A percentile compares a stretch with the other conserved stretches of the same genome.
These are phyloP conservation scores for Rambutsinella grinnellia DNA, from an alignment of 2,888 invertebrate genomes.

Conservation along the genomic window DNA sequence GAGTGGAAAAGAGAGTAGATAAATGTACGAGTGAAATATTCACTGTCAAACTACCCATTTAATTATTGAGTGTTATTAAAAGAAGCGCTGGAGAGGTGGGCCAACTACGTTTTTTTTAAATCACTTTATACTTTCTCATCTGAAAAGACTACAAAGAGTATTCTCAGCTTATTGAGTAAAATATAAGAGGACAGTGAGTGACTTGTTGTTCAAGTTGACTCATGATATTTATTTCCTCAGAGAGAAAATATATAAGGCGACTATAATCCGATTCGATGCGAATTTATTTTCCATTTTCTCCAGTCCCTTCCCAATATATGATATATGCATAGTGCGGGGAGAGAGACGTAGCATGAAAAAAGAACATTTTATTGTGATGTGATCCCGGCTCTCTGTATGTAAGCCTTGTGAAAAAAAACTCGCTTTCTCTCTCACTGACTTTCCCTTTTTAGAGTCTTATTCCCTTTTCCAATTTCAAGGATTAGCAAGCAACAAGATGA, in stretches of 20 bases:
- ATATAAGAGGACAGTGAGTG: conserved; percentile 48
- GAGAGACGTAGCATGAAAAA: conserved; percentile 9
- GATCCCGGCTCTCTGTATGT: background rate
- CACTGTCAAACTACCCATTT: background rate
- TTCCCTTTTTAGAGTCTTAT: background rate
- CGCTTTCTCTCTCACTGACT: background rate
- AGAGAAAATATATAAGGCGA: conserved; percentile 9
- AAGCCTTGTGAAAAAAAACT: background rate
- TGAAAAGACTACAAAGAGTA: too few species aligned
- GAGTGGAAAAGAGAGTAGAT: background rate
- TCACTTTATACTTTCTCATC: too few species aligned
- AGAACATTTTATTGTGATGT: conserved; percentile 32
- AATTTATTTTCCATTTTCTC: conserved; percentile 41
- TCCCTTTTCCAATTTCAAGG: conserved; percentile 53
- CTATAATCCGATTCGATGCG: conserved; percentile 52
- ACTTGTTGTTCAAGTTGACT: conserved; percentile 48
- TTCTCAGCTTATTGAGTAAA: conserved; percentile 28
- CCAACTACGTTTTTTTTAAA: too few species aligned
- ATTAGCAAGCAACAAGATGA: conserved; percentile 38
- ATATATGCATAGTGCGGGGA: background rate
- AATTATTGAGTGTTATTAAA: background rate
- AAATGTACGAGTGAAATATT: too few species aligned
- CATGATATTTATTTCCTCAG: conserved; percentile 45
- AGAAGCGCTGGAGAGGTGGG: background rate
- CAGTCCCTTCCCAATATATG: background rate